Evolutionary conservation across 2,113 vertebrate genomes (phyloP), one percentile per base, ranked within the genome.

Genomic region (Eublepharis macularius): DNA sequence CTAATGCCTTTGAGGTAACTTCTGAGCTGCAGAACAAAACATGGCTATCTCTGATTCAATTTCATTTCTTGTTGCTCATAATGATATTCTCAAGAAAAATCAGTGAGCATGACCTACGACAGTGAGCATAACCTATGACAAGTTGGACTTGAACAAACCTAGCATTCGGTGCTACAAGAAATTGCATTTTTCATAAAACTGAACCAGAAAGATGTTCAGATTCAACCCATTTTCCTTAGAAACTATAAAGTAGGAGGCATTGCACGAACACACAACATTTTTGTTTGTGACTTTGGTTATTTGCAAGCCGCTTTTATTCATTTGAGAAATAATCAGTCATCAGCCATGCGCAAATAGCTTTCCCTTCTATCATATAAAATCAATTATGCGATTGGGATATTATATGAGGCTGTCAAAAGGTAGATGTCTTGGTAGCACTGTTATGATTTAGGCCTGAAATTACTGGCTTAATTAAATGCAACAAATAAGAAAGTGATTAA

Each of bases 391-490:
- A 74, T n/a, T 51, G 2, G 57, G 66, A n/a, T 83, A 11, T 63
- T 88, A 89, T 83, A 57, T 66, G 57, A 91, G 51, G 14, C 10
- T 85, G 86, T 87, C 70, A 72, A 51, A 89, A 83, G 80, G 16
- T 43, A 86, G 73, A 1, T 21, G 57, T 43, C 47, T 78, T 34
- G 68, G 24, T 11, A 76, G 29, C 1, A 34, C 89, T 45, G 19
- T 39, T 49, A n/a, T 83, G 70, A 83, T 70, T 86, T 54, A n/a
- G 21, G 63, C 60, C 43, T 88, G 72, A 17, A 73, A 82, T 86
- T 82, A 90, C 29, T 76, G 3, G 45, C 63, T 86, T 84, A 41
- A 89, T 83, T 90, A 90, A 91, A 76, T 83, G 36, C 17, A 88
- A 82, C 0, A 1, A 89, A 79, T 84, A 93, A 80, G 76, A 90